Base-by-base conservation (phyloP, 2,113 vertebrate species). In the Hemibagrus wyckioides region DNA sequence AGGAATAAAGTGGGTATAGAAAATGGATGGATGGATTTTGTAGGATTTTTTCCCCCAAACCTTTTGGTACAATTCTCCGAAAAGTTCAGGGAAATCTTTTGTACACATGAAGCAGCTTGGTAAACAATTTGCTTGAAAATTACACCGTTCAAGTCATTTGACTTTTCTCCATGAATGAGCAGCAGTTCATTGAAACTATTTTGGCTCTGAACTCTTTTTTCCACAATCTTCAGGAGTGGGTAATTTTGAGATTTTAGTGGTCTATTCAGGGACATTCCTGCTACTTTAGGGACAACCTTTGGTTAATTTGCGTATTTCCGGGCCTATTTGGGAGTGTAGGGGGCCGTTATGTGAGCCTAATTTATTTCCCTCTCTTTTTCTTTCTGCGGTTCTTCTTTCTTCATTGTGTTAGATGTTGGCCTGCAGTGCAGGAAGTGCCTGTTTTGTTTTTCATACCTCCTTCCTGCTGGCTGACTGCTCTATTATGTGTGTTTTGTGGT, bases 131-230 rank as follows among this genome's bases (percentile, higher is more conserved):
- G 21, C 21, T 8, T 19, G 23, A 39, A 39, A 21, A 71, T 2
- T 0, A 10, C 10, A 17, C 2, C 90, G 92, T 90, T 90, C 59
- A 87, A 90, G 86, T 91, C 89, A 92, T 94, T 93, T 92, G 79
- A 90, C 86, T 88, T 11, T 36, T 57, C 6, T n/a, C 48, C n/a
- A 15, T n/a, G 73, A 76, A 48, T 8, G 44, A 48, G 44, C 9
- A 48, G 5, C 73, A 48, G 11, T 19, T 52, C 6, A 77, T n/a
- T 30, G 44, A 50, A 13, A 77, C 28, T 14, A n/a, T 13, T 80
- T 36, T 36, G 52, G 21, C 30, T 14, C 15, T n/a, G 50, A 80
- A 80, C 6, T 10, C 10, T 33, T 56, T 36, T 17, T 52, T 17
- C 13, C 19, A 41, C 39, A 4, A 56, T 14, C 15, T 57, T 39